phyloP scores from a whole-genome alignment of 2,888 invertebrate genomes.

The Drosophila paracracens region DNA sequence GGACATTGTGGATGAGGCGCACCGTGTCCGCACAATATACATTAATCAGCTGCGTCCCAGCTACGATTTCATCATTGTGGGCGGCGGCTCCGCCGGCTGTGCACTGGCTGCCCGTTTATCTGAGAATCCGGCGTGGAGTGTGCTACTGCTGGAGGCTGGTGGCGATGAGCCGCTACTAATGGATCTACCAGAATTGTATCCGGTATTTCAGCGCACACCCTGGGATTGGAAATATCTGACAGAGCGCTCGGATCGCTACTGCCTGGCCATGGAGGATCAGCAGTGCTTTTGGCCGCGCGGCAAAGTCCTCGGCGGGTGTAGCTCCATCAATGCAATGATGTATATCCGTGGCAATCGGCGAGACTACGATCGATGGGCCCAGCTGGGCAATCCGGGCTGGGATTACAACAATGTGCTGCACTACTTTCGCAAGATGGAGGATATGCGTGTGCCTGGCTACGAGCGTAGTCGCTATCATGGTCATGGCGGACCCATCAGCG shows the following conservation, averaged over 20 bases:
- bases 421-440: constrained; percentile 93
- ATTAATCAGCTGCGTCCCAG: constrained; percentile 86
- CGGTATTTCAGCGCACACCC: constrained; percentile 89
- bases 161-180: constrained; percentile 90
- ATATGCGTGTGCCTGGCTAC: constrained; percentile 88
- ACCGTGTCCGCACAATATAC: constrained; percentile 87
- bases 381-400: constrained; percentile 92
- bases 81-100: constrained; percentile 93
- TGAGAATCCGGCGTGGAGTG: constrained; percentile 90
- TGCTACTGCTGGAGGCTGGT: constrained; percentile 93
- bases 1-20: constrained; percentile 89
- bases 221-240: constrained; percentile 94
- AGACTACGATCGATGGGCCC: constrained; percentile 95
- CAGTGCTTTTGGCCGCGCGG: constrained; percentile 92
- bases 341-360: constrained; percentile 93
- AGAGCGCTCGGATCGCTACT: constrained; percentile 89
- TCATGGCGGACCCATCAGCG: constrained; percentile 89
- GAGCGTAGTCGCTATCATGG: constrained; percentile 88
- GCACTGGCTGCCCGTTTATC: constrained; percentile 92
- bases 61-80: constrained; percentile 93
- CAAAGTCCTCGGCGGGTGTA: constrained; percentile 92
- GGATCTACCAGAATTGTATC: constrained; percentile 90
- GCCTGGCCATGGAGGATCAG: constrained; percentile 88
- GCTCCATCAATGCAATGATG: constrained; percentile 95
- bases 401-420: constrained; percentile 90